phyloP scores from a whole-genome alignment of 2,888 invertebrate species.

The Blera fallax region DNA sequence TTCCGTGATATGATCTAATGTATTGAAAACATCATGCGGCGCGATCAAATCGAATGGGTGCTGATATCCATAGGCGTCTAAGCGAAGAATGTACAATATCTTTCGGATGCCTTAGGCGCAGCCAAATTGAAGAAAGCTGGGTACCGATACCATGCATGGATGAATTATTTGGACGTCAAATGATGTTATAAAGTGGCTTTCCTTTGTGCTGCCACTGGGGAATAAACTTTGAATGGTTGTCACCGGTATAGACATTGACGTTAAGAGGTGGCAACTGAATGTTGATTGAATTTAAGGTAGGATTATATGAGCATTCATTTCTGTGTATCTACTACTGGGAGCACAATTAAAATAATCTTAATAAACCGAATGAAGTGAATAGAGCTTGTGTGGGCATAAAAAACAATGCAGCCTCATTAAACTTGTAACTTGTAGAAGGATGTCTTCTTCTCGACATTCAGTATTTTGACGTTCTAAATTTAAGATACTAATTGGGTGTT shows the following conservation, averaged over 20 bases:
- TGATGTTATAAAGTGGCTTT: slow-evolving; percentile 25
- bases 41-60: slow-evolving; percentile 39
- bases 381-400: neutral
- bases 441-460: neutral
- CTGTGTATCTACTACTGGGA: neutral
- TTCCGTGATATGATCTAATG: slow-evolving; percentile 55
- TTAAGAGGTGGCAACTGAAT: slow-evolving; percentile 47
- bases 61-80: slow-evolving; percentile 22
- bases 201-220: slow-evolving; percentile 56
- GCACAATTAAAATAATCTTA: slow-evolving; percentile 3
- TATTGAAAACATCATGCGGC: slow-evolving; percentile 42
- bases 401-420: neutral
- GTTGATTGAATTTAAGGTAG: slow-evolving; percentile 47
- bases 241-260: slow-evolving; percentile 37
- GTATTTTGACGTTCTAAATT: no score
- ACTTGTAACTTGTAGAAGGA: neutral
- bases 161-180: slow-evolving; percentile 34
- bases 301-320: neutral
- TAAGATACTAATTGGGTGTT: no score
- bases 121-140: slow-evolving; percentile 46
- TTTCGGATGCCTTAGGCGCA: slow-evolving; percentile 36
- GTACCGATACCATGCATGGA: slow-evolving; percentile 9
- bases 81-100: slow-evolving; percentile 35
- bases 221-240: slow-evolving; percentile 53
- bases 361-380: neutral